phyloP scores from a whole-genome alignment of 2,113 vertebrate species.

The Apus apus region DNA sequence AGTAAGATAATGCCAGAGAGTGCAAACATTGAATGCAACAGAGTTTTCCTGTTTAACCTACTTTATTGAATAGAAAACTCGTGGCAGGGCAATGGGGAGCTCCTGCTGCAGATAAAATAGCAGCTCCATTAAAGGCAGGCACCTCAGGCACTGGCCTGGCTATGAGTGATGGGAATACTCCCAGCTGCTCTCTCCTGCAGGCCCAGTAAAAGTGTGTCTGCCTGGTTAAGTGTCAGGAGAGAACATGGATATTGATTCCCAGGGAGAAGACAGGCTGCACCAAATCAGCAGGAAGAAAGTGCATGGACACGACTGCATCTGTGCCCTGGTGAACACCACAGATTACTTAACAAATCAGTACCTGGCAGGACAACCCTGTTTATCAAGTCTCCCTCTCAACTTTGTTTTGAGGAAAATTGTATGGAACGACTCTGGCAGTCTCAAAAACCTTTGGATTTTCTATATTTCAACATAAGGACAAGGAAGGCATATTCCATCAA shows the following conservation, averaged over 20 bases:
- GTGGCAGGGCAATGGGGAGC: not conserved
- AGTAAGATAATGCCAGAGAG: not conserved
- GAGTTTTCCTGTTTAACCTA: not conserved
- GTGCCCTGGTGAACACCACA: accelerated
- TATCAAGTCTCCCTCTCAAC: not conserved
- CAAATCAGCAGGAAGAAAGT: not conserved
- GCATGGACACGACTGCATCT: accelerated
- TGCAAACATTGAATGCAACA: not conserved
- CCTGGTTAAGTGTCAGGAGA: not conserved
- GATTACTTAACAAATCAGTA: not conserved
- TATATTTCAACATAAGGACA: not conserved
- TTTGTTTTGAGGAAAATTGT: not conserved
- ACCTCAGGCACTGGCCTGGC: not conserved
- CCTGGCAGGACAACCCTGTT: not conserved
- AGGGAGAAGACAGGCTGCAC: not conserved
- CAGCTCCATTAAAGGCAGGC: not conserved
- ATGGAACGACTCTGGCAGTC: not conserved
- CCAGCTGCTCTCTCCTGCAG: not conserved
- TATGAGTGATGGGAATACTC: accelerated
- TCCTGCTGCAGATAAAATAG: not conserved
- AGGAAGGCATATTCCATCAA: not conserved
- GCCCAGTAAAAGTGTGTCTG: accelerated
- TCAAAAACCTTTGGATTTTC: not conserved
- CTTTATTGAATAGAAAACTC: not conserved
- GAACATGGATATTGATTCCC: not conserved